These are phyloP conservation scores for Leptoteleia sp. DNA, from an alignment of 1,140 invertebrate genomes.

Conservation along the genomic window DNA sequence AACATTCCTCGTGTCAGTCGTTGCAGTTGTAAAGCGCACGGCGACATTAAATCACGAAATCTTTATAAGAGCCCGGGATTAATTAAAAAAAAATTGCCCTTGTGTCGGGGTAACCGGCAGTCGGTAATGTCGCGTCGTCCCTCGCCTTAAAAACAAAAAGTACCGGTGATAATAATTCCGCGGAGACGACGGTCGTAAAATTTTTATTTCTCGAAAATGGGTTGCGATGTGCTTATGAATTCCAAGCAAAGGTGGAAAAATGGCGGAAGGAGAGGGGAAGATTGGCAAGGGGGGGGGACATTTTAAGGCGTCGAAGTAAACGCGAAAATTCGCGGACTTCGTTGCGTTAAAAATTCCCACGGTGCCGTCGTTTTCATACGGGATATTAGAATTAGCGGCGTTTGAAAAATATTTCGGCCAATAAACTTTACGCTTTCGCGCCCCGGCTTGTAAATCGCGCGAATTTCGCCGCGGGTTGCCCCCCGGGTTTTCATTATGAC, in stretches of 20 bases:
- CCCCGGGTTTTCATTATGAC: constrained; percentile 48
- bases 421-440: constrained; percentile 35
- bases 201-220: constrained; percentile 9
- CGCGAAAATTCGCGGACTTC: constrained; percentile 9
- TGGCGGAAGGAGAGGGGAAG: neutral
- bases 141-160: constrained; percentile 10
- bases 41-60: too few relatives aligned
- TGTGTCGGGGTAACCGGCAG: too few relatives aligned
- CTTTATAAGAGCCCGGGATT: too few relatives aligned
- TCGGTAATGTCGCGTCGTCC: too few relatives aligned
- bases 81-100: too few relatives aligned
- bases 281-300: neutral
- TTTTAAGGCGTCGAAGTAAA: neutral
- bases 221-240: constrained; percentile 19
- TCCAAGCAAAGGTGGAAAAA: too few relatives aligned
- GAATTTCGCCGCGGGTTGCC: constrained; percentile 15
- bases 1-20: too few relatives aligned
- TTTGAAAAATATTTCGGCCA: constrained; percentile 32
- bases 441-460: constrained; percentile 38
- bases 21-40: too few relatives aligned
- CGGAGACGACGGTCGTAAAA: constrained; percentile 4
- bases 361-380: constrained; percentile 11
- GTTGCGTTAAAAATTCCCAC: constrained; percentile 6
- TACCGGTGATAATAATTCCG: constrained; percentile 11
- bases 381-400: constrained; percentile 19